Conservation (phyloP, 2,888 invertebrate genomes). For the Microplitis deprimator region DNA sequence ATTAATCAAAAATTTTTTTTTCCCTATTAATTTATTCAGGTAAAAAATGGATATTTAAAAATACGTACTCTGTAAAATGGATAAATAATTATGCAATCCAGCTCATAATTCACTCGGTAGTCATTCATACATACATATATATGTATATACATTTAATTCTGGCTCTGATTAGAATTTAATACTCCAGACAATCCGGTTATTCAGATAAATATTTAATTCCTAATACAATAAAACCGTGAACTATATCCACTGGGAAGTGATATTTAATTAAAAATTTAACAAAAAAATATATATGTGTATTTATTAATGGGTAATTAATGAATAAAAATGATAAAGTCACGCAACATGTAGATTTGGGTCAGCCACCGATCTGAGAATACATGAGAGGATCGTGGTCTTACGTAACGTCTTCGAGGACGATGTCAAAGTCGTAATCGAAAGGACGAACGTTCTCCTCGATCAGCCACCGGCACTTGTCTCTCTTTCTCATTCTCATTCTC, state of each 20-base stretch:
- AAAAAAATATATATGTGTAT: not conserved
- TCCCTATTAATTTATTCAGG: not conserved
- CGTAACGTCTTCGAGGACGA: conserved; percentile 44
- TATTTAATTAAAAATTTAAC: not conserved
- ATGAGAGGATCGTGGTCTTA: conserved; percentile 27
- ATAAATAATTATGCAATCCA: not conserved
- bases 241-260: not conserved
- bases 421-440: conserved; percentile 47
- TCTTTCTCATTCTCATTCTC: not conserved
- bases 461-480: conserved; percentile 16
- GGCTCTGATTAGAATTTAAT: not conserved
- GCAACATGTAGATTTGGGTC: conserved; percentile 16
- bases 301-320: not conserved
- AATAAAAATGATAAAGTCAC: not conserved
- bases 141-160: not conserved
- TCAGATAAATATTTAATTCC: not conserved
- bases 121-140: not conserved
- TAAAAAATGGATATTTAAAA: not conserved
- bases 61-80: not conserved
- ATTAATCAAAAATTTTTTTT: not conserved
- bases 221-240: not conserved
- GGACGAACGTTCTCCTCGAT: conserved; percentile 46
- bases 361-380: conserved; percentile 12
- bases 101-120: not conserved
- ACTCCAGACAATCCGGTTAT: not conserved